These are phyloP conservation scores for Sternarchorhynchus goeldii DNA, from an alignment of 2,797 vertebrate species.

Conservation along the genomic window DNA sequence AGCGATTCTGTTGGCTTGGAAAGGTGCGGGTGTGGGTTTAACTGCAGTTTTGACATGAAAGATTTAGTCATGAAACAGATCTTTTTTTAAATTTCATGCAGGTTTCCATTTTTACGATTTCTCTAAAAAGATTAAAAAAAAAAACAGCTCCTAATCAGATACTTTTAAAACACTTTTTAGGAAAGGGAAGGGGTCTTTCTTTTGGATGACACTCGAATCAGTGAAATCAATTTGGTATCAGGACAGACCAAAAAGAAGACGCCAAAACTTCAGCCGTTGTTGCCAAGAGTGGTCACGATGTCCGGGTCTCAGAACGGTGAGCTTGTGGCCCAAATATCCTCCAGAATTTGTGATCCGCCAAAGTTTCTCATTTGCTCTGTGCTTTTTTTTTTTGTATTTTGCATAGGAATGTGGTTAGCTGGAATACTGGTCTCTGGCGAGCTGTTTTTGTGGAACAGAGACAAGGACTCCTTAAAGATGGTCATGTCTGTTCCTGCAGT, in stretches of 20 bases:
- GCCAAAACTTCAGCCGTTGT: constrained; percentile 81
- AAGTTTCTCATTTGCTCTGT: constrained; percentile 1
- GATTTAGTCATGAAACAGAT: background rate
- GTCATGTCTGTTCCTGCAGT: constrained; percentile 75
- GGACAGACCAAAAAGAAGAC: constrained; percentile 90
- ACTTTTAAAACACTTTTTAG: constrained; percentile 64
- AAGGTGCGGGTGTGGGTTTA: constrained; percentile 72
- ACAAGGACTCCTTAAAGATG: constrained; percentile 83
- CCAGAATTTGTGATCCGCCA: background rate
- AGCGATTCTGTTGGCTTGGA: constrained; percentile 90
- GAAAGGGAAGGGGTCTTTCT: constrained; percentile 92
- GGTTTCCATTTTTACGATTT: background rate
- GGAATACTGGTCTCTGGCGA: constrained; percentile 87
- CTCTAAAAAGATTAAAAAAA: background rate
- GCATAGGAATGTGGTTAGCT: constrained; percentile 86
- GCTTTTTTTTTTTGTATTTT: constrained; percentile 12
- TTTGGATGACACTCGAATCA: constrained; percentile 85
- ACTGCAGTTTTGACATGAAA: background rate
- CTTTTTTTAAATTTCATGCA: background rate
- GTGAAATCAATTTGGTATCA: constrained; percentile 88
- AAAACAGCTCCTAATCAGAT: background rate
- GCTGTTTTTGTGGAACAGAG: constrained; percentile 94
- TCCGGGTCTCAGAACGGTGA: constrained; percentile 84
- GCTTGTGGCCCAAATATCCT: background rate
- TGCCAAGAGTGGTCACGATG: constrained; percentile 82